Percentiles rank a stretch among this genome's conserved stretches.
Conservation (phyloP, 92 coral and sea anemone genomes). For the Parazoanthus swiftii region DNA sequence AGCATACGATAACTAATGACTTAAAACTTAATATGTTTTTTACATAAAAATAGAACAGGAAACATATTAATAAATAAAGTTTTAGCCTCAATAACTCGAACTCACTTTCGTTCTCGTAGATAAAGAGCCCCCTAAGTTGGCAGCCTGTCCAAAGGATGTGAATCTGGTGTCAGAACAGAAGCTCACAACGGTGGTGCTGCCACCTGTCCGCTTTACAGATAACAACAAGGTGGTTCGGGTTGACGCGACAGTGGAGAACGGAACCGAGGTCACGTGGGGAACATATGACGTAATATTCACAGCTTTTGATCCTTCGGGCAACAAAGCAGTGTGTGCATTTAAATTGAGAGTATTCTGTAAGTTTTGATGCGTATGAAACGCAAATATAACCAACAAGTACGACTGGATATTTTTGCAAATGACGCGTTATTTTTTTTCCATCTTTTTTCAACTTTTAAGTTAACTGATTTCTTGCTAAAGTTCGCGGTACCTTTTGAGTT, state of each 20-base stretch:
- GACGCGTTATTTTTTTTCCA: too few species aligned
- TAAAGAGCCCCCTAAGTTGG: conserved; percentile 13
- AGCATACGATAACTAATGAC: too few species aligned
- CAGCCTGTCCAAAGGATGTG: conserved; percentile 10
- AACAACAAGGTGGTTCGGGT: conserved; percentile 13
- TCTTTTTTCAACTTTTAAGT: too few species aligned
- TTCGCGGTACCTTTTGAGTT: too few species aligned
- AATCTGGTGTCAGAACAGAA: background rate
- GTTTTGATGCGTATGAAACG: background rate
- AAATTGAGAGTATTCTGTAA: conserved; percentile 37
- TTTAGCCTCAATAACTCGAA: background rate
- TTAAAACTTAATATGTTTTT: too few species aligned
- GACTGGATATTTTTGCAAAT: too few species aligned
- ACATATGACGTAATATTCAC: conserved; percentile 30
- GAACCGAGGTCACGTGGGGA: conserved; percentile 37
- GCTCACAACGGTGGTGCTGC: background rate
- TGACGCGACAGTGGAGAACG: conserved; percentile 11
- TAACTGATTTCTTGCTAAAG: too few species aligned
- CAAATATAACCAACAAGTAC: too few species aligned
- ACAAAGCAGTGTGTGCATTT: conserved; percentile 36
- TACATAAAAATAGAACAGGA: too few species aligned
- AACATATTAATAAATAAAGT: too few species aligned
- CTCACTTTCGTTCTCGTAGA: background rate
- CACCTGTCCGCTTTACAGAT: conserved; percentile 23
- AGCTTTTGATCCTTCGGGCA: conserved; percentile 36